phyloP scores from a whole-genome alignment of 2,888 invertebrate genomes.

The Pheosia tremula region DNA sequence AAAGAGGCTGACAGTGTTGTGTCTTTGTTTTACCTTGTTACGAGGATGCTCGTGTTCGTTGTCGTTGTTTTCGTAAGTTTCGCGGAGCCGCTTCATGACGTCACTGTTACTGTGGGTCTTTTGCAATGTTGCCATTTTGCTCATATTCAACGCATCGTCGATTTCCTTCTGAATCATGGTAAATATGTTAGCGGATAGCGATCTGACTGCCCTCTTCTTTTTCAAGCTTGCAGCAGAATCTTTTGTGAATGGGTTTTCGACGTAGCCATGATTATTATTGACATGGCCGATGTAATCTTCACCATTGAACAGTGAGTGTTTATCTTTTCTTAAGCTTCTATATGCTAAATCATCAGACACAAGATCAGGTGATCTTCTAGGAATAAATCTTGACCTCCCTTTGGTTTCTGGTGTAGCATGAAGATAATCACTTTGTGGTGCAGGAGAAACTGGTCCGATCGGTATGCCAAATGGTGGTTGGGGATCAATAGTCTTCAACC shows the following conservation, averaged over 20 bases:
- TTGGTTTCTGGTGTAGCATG: constrained; percentile 88
- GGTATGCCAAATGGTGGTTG: constrained; percentile 97
- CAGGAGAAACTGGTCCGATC: constrained; percentile 91
- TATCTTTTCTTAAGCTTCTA: constrained; percentile 93
- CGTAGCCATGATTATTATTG: constrained; percentile 74
- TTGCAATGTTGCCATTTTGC: constrained; percentile 79
- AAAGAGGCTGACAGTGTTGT: constrained; percentile 79
- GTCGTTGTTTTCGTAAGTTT: constrained; percentile 76
- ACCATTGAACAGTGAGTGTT: constrained; percentile 79
- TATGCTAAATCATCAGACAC: constrained; percentile 95
- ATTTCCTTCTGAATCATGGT: constrained; percentile 89
- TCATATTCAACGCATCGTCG: constrained; percentile 83
- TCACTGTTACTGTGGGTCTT: constrained; percentile 87
- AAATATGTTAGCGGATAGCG: constrained; percentile 93
- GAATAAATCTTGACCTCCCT: constrained; percentile 85
- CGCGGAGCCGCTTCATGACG: constrained; percentile 78
- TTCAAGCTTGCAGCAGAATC: constrained; percentile 79
- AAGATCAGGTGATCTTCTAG: constrained; percentile 90
- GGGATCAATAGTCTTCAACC: constrained; percentile 89
- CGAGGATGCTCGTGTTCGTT: constrained; percentile 73
- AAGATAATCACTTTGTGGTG: constrained; percentile 93
- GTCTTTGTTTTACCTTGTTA: constrained; percentile 82
- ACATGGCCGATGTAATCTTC: constrained; percentile 77
- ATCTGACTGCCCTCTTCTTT: constrained; percentile 92
- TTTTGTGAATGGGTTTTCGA: constrained; percentile 64